Base-by-base conservation (phyloP, 2,797 vertebrate genomes). In the Acanthiza pusilla region DNA sequence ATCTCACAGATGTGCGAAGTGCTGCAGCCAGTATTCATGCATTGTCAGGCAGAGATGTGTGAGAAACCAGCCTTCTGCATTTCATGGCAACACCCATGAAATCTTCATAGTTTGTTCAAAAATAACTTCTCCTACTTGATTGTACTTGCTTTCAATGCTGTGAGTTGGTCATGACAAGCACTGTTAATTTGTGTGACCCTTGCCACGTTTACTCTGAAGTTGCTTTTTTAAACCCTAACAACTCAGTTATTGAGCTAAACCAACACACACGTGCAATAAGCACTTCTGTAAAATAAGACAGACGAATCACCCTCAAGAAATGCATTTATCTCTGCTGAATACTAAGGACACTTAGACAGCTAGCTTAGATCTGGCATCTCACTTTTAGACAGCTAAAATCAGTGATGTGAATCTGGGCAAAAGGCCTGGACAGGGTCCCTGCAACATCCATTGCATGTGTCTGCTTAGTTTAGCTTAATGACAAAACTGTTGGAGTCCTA, bases 161-260 rank as follows among this genome's bases (percentile, higher is more conserved):
- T 72, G 84, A 91, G 70, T 51, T 50, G 42, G 16, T 38, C 57
- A 27, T 68, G 89, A 70, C 90, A 78, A 67, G 7, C 61, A 30
- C 30, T 11, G 53, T 13, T 48, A 70, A 38, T 87, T 45, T 75
- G 27, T 63, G 26, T 43, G 57, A 57, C 16, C 27, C 65, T 72
- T 80, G 65, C 27, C 55, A 54, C 38, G 38, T 38, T 38, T 2
- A 23, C 45, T 67, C 11, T 2, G 27, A 74, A 58, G 25, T 10
- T 80, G 77, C 51, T 89, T 83, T 77, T 85, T 94, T 68, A 94
- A 92, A 85, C 29, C 7, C 42, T 47, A 43, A 42, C 60, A 85
- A 29, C 42, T 83, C 4, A 0, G 32, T 85, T 83, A 83, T 65
- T 74, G 80, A 80, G 76, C 53, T 85, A 88, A 85, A 80, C 9